A percentile compares a stretch with the other conserved stretches of the same genome.
phyloP scores from a whole-genome alignment of 2,888 invertebrate genomes.

The Ichneumoninae sp. region DNA sequence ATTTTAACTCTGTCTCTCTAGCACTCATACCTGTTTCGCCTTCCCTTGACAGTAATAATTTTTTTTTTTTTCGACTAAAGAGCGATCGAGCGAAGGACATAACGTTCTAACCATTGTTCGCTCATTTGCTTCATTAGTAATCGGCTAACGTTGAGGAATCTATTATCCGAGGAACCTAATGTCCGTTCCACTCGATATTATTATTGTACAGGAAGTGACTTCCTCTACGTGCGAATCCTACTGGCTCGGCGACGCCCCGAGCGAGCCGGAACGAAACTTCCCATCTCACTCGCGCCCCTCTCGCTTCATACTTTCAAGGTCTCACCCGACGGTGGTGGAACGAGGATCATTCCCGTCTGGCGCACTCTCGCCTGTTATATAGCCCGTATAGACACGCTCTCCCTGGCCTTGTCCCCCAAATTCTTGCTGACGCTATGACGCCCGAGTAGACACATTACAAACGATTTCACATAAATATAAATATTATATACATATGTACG shows the following conservation, averaged over 20 bases:
- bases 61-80: neutral
- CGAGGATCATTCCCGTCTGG: conserved; percentile 37
- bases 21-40: too few species aligned
- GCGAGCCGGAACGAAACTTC: conserved; percentile 56
- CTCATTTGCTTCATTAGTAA: conserved; percentile 54
- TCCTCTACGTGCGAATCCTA: conserved; percentile 65
- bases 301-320: conserved; percentile 53
- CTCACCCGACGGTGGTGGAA: conserved; percentile 9
- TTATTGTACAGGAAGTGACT: conserved; percentile 63
- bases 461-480: neutral
- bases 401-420: conserved; percentile 20
- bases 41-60: too few species aligned
- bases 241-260: conserved; percentile 44
- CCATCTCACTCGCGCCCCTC: conserved; percentile 36
- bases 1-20: too few species aligned
- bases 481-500: neutral
- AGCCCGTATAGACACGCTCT: neutral
- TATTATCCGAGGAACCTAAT: conserved; percentile 60
- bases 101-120: conserved; percentile 47
- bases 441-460: neutral
- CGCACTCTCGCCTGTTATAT: neutral
- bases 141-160: conserved; percentile 57
- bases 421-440: conserved; percentile 3
- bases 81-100: neutral
- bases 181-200: conserved; percentile 61